Evolutionary conservation across 2,888 invertebrate genomes (phyloP), one percentile per base, ranked within the genome.

Genomic region (Aspidapion aeneum): DNA sequence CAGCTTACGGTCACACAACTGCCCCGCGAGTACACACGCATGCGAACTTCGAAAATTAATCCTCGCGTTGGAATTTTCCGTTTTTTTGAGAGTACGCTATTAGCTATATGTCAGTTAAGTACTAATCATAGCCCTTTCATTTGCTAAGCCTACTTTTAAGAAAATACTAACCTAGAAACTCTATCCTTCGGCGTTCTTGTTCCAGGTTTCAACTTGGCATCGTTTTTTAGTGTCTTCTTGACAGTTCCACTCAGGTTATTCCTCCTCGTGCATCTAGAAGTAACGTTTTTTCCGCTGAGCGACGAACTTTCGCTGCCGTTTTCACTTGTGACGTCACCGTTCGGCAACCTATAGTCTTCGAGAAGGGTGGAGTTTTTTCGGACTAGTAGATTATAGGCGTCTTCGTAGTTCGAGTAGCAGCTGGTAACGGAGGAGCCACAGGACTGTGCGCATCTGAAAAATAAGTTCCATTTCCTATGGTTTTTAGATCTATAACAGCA

Each of bases 301-400:
- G 90, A 90, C 0, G 91, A 90, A 76, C 90, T 91, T 74, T 92
- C 92, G 70, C 91, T 91, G 57, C 91, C 91, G 68, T 86, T 87
- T 71, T 88, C 88, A 74, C 87, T 87, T 58, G 86, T 86, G 52
- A 83, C 82, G 68, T 84, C 84, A 1, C 82, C 82, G 59, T 75
- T 75, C 49, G 77, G 71, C 61, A 75, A 69, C 18, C 76, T 75
- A 61, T 79, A 78, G 69, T 79, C 78, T 67, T 79, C 79, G 12
- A 79, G 69, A 51, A 77, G 71, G 5, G 77, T 78, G 2, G 80
- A 80, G 69, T 78, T 81, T 70, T 77, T 77, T 57, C 79, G 69
- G 1, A 78, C 78, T 59, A 84, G 70, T 3, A 81, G 77, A 65
- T 82, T 83, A 70, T 81, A 84, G 1, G 84, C 83, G 69, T 85